These are phyloP conservation scores for Dendrocincla tyrannina DNA, from an alignment of 2,797 vertebrate species.

Conservation along the genomic window DNA sequence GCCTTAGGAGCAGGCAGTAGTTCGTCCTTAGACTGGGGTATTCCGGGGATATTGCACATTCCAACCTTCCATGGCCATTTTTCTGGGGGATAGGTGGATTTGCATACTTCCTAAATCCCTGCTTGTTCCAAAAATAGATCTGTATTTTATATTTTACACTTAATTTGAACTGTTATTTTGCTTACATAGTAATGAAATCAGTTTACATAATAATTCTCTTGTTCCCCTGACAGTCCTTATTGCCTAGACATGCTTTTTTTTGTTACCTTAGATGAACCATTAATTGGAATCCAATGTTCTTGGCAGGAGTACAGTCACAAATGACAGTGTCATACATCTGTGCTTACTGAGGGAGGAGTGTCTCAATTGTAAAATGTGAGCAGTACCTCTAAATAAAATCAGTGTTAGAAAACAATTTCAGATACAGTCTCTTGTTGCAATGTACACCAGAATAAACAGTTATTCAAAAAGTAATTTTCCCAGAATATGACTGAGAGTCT, in stretches of 20 bases:
- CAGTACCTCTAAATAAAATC: conserved; percentile 4
- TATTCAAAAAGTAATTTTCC: background rate
- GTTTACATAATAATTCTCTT: conserved; percentile 60
- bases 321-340: conserved; percentile 68
- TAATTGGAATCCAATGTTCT: conserved; percentile 75
- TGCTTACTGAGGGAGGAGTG: conserved; percentile 41
- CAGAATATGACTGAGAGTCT: background rate
- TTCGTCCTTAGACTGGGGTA: background rate
- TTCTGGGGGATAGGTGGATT: background rate
- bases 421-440: background rate
- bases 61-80: background rate
- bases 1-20: background rate
- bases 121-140: conserved; percentile 41
- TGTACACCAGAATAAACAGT: background rate
- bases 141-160: conserved; percentile 40
- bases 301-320: conserved; percentile 71
- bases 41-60: background rate
- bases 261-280: conserved; percentile 76
- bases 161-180: conserved; percentile 65
- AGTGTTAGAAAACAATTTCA: background rate
- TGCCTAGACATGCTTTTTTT: conserved; percentile 63
- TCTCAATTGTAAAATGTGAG: conserved; percentile 19
- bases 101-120: conserved; percentile 13
- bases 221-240: conserved; percentile 44
- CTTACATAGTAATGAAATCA: conserved; percentile 62